A percentile compares a stretch with the other conserved stretches of the same genome.
Evolutionary conservation across 1,140 invertebrate genomes (phyloP).

Genomic region (Lysiphlebus fabarum): DNA sequence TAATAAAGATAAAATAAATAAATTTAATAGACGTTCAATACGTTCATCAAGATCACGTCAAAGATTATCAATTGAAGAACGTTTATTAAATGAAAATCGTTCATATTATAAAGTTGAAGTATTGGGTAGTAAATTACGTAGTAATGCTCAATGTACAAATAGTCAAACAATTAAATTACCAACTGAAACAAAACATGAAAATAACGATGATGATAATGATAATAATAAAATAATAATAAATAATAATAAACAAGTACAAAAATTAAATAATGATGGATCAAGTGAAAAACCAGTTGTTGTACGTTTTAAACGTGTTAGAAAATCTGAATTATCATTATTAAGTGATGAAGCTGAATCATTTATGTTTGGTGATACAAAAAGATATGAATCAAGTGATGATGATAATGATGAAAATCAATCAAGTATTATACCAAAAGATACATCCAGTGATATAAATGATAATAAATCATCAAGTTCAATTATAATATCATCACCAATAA

Average conservation of each 20-base stretch:
- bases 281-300: slow-evolving; percentile 63
- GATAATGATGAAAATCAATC: slow-evolving; percentile 45
- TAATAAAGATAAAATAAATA: too few species aligned
- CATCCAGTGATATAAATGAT: slow-evolving; percentile 45
- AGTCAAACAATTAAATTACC: slow-evolving; percentile 21
- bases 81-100: slow-evolving; percentile 60
- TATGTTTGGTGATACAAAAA: slow-evolving; percentile 69
- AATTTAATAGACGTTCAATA: slow-evolving; percentile 35
- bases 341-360: slow-evolving; percentile 81
- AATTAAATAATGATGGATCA: slow-evolving; percentile 45
- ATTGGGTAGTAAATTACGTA: slow-evolving; percentile 65
- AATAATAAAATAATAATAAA: slow-evolving; percentile 10
- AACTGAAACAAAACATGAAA: slow-evolving; percentile 14
- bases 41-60: slow-evolving; percentile 46
- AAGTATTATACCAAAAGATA: slow-evolving; percentile 51
- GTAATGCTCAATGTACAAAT: slow-evolving; percentile 41
- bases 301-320: slow-evolving; percentile 68
- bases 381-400: slow-evolving; percentile 58
- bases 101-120: slow-evolving; percentile 74
- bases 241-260: slow-evolving; percentile 35
- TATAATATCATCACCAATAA: slow-evolving; percentile 23
- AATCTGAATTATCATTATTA: slow-evolving; percentile 69
- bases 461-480: slow-evolving; percentile 8
- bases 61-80: slow-evolving; percentile 58
- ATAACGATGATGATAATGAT: background rate